A percentile compares a stretch with the other conserved stretches of the same genome.
phyloP scores from a whole-genome alignment of 1,140 invertebrate genomes.

The Aporrectodea caliginosa region DNA sequence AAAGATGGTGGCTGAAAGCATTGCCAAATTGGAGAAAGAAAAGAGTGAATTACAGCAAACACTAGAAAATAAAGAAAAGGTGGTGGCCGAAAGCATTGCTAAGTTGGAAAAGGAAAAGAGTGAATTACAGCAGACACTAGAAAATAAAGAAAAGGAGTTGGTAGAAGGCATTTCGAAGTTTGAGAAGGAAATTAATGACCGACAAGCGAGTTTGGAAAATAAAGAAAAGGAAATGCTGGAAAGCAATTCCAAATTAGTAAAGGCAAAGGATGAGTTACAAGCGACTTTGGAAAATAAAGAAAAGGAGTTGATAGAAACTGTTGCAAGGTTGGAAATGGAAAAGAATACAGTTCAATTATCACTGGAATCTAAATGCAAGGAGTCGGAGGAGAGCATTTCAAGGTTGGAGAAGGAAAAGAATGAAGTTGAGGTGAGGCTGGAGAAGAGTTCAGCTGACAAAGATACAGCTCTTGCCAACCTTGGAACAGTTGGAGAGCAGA shows the following conservation, averaged over 20 bases:
- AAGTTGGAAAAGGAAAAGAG: too few relatives aligned
- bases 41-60: too few relatives aligned
- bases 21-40: too few relatives aligned
- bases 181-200: constrained; percentile 34
- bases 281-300: too few relatives aligned
- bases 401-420: constrained; percentile 35
- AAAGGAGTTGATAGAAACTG: too few relatives aligned
- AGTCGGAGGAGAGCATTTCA: neutral
- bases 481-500: neutral
- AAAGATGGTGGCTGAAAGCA: too few relatives aligned
- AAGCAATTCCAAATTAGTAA: neutral
- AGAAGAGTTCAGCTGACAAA: neutral
- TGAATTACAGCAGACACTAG: too few relatives aligned
- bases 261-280: neutral
- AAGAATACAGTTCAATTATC: neutral
- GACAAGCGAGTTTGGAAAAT: constrained; percentile 33
- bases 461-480: neutral
- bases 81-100: too few relatives aligned
- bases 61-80: too few relatives aligned
- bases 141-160: too few relatives aligned
- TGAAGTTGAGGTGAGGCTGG: constrained; percentile 33
- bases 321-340: neutral
- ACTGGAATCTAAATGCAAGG: neutral
- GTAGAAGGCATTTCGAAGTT: neutral
- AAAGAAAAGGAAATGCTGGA: constrained; percentile 27